phyloP scores from a whole-genome alignment of 2,797 vertebrate genomes.

The Hypotaenidia philippensis region DNA sequence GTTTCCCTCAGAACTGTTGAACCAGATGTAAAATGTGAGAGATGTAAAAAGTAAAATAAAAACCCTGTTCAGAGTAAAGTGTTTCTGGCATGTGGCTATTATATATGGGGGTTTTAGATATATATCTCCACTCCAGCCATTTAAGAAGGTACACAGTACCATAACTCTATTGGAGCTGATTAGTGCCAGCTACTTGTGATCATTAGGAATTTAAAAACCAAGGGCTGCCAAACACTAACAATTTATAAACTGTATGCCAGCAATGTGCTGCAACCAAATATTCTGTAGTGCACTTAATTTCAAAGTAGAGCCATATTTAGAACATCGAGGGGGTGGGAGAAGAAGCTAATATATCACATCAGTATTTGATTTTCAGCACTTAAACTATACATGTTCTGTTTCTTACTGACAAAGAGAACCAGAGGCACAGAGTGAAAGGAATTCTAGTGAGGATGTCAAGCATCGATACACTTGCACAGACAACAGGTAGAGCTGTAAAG shows the following conservation, averaged over 20 bases:
- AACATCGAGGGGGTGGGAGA: not conserved
- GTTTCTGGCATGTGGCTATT: constrained; percentile 57
- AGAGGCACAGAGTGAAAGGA: constrained; percentile 16
- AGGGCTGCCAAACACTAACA: constrained; percentile 70
- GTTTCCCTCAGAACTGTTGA: constrained; percentile 71
- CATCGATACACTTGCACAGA: not conserved
- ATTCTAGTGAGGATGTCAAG: not conserved
- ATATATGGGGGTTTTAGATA: constrained; percentile 42
- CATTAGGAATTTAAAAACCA: constrained; percentile 68
- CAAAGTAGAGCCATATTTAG: constrained; percentile 67
- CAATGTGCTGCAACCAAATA: constrained; percentile 56
- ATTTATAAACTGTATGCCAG: constrained; percentile 64
- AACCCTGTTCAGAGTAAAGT: constrained; percentile 32
- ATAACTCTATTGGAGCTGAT: constrained; percentile 56
- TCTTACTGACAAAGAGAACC: constrained; percentile 49
- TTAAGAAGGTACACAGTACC: constrained; percentile 45
- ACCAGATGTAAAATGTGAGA: constrained; percentile 69
- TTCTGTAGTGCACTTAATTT: constrained; percentile 62
- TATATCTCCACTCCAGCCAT: constrained; percentile 18
- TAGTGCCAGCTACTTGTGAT: constrained; percentile 61
- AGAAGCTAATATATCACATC: constrained; percentile 45
- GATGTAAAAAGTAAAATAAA: constrained; percentile 67
- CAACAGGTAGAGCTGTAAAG: constrained; percentile 61
- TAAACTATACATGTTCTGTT: constrained; percentile 7
- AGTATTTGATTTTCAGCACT: constrained; percentile 64